Percentiles rank a stretch among this genome's conserved stretches.
phyloP scores from a whole-genome alignment of 1,140 invertebrate genomes.

The Bursaphelenchus mucronatus region DNA sequence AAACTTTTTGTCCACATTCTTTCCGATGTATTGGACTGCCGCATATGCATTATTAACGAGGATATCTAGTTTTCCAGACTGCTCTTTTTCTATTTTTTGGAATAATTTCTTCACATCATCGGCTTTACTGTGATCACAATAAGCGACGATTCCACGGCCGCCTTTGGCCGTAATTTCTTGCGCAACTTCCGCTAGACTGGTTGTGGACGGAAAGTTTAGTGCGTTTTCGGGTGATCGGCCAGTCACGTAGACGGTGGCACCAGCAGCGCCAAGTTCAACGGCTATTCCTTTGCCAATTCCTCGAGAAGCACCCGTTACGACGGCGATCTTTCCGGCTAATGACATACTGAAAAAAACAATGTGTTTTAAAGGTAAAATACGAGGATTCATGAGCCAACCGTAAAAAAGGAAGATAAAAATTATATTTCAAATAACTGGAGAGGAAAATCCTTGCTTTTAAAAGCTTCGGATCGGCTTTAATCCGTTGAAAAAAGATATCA shows the following conservation, averaged over 20 bases:
- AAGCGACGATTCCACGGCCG: conserved; percentile 60
- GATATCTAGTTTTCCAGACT: conserved; percentile 62
- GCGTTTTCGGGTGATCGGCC: conserved; percentile 37
- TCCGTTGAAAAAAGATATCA: no score
- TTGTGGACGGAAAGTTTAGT: conserved; percentile 14
- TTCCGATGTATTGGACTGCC: conserved; percentile 47
- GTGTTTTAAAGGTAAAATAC: no score
- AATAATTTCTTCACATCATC: conserved; percentile 61
- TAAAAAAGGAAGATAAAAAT: no score
- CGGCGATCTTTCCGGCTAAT: conserved; percentile 58
- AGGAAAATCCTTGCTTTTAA: no score
- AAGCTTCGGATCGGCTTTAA: no score
- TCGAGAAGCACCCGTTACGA: conserved; percentile 62
- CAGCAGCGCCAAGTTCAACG: conserved; percentile 61
- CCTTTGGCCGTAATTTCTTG: conserved; percentile 46
- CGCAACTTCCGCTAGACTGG: conserved; percentile 14
- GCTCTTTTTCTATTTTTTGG: conserved; percentile 61
- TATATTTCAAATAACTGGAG: no score
- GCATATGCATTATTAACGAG: conserved; percentile 63
- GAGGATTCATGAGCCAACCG: no score
- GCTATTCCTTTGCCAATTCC: conserved; percentile 63
- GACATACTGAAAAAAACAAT: no score
- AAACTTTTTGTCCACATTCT: conserved; percentile 19
- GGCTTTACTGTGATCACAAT: conserved; percentile 62
- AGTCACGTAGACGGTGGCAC: conserved; percentile 63